A percentile compares a stretch with the other conserved stretches of the same genome.
Conservation (phyloP, 2,888 invertebrate species). For the Arge pagana region DNA sequence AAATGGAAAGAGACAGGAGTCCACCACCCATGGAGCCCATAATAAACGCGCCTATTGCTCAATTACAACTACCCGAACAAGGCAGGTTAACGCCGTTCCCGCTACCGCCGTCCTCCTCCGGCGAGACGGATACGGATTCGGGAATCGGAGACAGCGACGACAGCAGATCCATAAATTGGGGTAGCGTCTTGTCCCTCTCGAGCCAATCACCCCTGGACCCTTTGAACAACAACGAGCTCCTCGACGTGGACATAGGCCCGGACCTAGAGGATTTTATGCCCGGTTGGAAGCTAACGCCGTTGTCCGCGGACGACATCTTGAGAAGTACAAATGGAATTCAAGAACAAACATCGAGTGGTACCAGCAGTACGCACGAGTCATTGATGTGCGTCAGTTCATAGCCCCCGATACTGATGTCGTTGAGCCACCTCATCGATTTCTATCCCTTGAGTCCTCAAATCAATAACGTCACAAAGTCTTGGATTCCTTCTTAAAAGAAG, state of each 20-base stretch:
- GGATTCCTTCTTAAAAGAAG: conserved; percentile 19
- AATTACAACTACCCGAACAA: conserved; percentile 55
- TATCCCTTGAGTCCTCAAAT: conserved; percentile 48
- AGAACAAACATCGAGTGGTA: conserved; percentile 34
- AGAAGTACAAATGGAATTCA: conserved; percentile 49
- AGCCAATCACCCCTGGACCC: conserved; percentile 86
- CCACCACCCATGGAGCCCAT: conserved; percentile 54
- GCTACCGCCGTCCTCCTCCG: conserved; percentile 58
- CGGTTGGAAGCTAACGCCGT: conserved; percentile 63
- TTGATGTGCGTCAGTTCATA: conserved; percentile 57
- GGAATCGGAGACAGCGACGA: conserved; percentile 73
- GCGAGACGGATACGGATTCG: conserved; percentile 74
- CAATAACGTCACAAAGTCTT: conserved; percentile 20
- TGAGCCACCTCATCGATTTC: conserved; percentile 56
- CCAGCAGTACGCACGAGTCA: conserved; percentile 53
- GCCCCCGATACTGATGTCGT: conserved; percentile 54
- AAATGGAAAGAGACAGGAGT: conserved; percentile 75
- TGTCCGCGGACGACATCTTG: conserved; percentile 60
- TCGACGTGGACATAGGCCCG: conserved; percentile 65
- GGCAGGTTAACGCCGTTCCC: conserved; percentile 57
- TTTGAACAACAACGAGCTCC: conserved; percentile 78
- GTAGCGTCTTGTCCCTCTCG: conserved; percentile 84
- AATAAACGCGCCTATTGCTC: conserved; percentile 57
- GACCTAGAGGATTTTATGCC: conserved; percentile 67
- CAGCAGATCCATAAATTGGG: conserved; percentile 87